Conservation (phyloP, 2,797 vertebrate species). For the Pogoniulus pusillus region DNA sequence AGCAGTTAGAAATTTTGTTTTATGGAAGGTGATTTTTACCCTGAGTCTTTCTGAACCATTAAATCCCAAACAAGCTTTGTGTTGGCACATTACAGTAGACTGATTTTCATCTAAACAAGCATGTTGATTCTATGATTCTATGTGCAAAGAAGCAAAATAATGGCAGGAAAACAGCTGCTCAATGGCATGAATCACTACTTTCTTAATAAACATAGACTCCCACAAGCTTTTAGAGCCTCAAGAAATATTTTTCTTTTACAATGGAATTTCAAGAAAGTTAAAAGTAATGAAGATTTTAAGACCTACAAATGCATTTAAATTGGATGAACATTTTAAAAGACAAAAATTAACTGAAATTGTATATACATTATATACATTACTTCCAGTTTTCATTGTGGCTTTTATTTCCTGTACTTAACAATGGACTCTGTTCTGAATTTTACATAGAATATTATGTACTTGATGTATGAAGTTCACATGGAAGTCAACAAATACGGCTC, state of each 20-base stretch:
- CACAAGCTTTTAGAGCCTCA: not conserved
- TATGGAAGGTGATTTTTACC: not conserved
- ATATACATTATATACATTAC: not conserved
- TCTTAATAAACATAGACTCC: not conserved
- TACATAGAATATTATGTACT: slow-evolving; percentile 3
- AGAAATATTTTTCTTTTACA: not conserved
- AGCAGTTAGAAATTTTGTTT: not conserved
- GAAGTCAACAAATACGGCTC: not conserved
- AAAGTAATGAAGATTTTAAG: not conserved
- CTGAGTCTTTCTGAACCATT: not conserved
- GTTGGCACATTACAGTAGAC: not conserved
- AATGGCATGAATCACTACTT: not conserved
- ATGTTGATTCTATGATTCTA: too few species aligned
- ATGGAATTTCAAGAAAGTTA: not conserved
- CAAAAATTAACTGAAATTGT: not conserved
- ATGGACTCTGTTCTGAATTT: not conserved
- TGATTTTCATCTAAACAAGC: slow-evolving; percentile 25
- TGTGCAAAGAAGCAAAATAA: slow-evolving; percentile 12
- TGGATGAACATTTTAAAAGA: not conserved
- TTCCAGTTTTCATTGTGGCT: not conserved
- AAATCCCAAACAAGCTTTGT: not conserved
- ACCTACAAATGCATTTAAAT: not conserved
- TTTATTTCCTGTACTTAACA: not conserved
- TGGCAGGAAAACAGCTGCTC: not conserved
- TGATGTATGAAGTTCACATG: not conserved